Evolutionary conservation across 2,797 vertebrate genomes (phyloP).

Genomic region (Salmo trutta): DNA sequence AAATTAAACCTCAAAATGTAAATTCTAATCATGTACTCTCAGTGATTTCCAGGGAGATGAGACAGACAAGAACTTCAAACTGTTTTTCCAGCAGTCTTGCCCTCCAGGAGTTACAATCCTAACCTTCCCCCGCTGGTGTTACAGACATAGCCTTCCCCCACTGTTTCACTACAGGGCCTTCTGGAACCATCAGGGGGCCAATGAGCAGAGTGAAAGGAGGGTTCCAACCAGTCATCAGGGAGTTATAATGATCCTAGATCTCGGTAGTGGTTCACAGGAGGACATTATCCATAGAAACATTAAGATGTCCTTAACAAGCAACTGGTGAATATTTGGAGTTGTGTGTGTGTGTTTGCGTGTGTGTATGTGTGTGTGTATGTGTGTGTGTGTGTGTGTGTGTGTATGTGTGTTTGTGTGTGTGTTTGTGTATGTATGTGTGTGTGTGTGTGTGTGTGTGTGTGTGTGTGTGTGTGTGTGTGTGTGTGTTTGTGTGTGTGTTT

Average conservation of each 20-base stretch:
- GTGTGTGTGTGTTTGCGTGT: background rate
- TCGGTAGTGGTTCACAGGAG: slow-evolving; percentile 56
- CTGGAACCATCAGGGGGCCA: slow-evolving; percentile 42
- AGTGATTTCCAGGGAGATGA: slow-evolving; percentile 23
- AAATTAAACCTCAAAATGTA: too few species aligned
- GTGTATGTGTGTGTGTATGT: background rate
- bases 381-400: background rate
- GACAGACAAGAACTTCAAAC: slow-evolving; percentile 17
- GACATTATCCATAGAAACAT: slow-evolving; percentile 26
- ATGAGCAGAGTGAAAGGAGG: slow-evolving; percentile 48
- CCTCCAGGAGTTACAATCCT: slow-evolving; percentile 41
- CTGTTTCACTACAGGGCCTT: slow-evolving; percentile 48
- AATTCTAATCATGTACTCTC: background rate
- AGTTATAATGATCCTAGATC: slow-evolving; percentile 62
- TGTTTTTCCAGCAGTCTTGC: slow-evolving; percentile 45
- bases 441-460: background rate
- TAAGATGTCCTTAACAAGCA: slow-evolving; percentile 11
- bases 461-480: background rate
- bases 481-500: background rate
- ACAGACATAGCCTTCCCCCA: slow-evolving; percentile 47
- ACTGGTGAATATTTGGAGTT: slow-evolving; percentile 19
- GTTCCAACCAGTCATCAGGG: slow-evolving; percentile 58
- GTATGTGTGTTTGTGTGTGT: background rate
- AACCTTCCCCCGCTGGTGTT: slow-evolving; percentile 42
- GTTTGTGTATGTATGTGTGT: background rate